Base-by-base conservation (phyloP, 2,888 invertebrate species). In the Phaonia tiefii region DNA sequence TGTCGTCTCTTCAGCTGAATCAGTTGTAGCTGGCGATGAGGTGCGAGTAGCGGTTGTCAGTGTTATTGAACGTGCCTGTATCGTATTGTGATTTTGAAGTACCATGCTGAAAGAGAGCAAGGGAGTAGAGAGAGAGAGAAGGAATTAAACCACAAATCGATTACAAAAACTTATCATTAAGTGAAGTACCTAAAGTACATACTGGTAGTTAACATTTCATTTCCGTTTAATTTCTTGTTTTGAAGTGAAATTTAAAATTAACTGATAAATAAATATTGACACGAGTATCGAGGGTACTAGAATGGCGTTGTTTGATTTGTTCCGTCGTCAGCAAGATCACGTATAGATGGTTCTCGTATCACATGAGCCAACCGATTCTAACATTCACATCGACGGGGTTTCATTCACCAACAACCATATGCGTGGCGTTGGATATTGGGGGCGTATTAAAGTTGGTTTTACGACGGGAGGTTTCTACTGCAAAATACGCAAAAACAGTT, bases 91-190 rank as follows among this genome's bases (percentile, higher is more conserved):
- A 74, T 89, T 89, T 80, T 89, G 89, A 3, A 89, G 86, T 73
- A 89, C 89, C 90, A 90, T 90, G 75, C 90, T 90, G 74, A 2
- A 86, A 84, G 31, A 2, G n/a, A n/a, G n/a, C 20, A 70, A 37
- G n/a, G 26, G 58, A 44, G 31, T 65, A 79, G 31, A 65, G 69
- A n/a, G n/a, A 46, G n/a, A n/a, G n/a, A n/a, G n/a, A n/a, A 42
- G 39, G 25, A 20, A 51, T 15, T 70, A 42, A 42, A 15, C 51
- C 26, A 20, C 7, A 44, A 7, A n/a, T 31, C 42, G 4, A 69
- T n/a, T n/a, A 42, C n/a, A 37, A 17, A 8, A 39, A 20, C 44
- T 5, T 8, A 31, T 31, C 13, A 51, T 56, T 56, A 56, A 37
- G 22, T 31, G 39, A 72, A 60, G 70, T 71, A 56, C 49, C 67